Percentiles rank a stretch among this genome's conserved stretches.
These are phyloP conservation scores for Drosophila sp. DNA, from an alignment of 1,140 invertebrate genomes.

Conservation along the genomic window DNA sequence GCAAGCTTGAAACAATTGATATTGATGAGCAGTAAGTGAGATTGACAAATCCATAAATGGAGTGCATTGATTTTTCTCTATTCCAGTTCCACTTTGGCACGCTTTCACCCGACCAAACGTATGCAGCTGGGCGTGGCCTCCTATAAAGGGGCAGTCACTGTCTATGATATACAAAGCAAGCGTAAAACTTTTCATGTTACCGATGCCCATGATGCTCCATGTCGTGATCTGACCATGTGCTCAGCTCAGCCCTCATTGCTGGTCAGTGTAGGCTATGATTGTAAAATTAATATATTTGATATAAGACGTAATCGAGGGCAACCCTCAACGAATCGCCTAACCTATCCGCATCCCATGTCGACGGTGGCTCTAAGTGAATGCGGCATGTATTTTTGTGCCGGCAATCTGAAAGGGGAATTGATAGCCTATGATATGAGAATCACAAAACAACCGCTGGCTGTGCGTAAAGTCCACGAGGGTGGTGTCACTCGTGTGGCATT, in stretches of 20 bases:
- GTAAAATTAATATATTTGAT: slow-evolving; percentile 79
- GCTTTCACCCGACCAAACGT: slow-evolving; percentile 77
- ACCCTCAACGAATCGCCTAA: slow-evolving; percentile 46
- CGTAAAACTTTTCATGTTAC: slow-evolving; percentile 59
- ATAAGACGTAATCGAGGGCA: slow-evolving; percentile 62
- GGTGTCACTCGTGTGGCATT: slow-evolving; percentile 71
- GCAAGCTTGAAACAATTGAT: slow-evolving; percentile 67
- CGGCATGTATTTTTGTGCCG: slow-evolving; percentile 74
- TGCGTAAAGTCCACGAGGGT: slow-evolving; percentile 59
- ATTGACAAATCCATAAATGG: neutral
- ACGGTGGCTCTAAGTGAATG: slow-evolving; percentile 73
- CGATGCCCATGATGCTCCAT: slow-evolving; percentile 75
- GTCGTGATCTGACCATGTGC: slow-evolving; percentile 75
- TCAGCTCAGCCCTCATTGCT: slow-evolving; percentile 57
- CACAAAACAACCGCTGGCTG: slow-evolving; percentile 57
- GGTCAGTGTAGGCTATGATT: slow-evolving; percentile 79
- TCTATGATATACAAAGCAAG: slow-evolving; percentile 74
- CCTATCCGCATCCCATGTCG: slow-evolving; percentile 64
- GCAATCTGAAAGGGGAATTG: slow-evolving; percentile 79
- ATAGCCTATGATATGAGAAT: slow-evolving; percentile 77
- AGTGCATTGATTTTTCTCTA: neutral
- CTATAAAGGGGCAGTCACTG: slow-evolving; percentile 67
- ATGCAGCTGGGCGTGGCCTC: slow-evolving; percentile 71
- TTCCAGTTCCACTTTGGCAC: slow-evolving; percentile 69
- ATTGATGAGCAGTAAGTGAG: slow-evolving; percentile 70